phyloP scores from a whole-genome alignment of 2,797 vertebrate genomes.

The Caiman crocodilus region DNA sequence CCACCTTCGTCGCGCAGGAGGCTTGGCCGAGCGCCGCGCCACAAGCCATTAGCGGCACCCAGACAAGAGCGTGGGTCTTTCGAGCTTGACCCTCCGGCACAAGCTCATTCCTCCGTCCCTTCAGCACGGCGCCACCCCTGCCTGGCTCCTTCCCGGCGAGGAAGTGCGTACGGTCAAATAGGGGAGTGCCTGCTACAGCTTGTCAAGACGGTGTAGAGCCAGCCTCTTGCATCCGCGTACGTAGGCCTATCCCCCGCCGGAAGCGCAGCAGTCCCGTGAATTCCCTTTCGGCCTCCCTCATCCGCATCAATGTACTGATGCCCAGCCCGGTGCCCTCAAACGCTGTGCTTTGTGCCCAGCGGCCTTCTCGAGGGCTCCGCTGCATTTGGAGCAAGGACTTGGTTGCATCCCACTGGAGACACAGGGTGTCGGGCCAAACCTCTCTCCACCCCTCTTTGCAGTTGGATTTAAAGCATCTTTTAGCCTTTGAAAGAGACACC shows the following conservation, averaged over 20 bases:
- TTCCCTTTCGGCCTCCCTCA: neutral
- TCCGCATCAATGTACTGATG: no score
- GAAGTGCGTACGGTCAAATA: neutral
- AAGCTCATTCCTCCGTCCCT: neutral
- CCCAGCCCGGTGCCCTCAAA: no score
- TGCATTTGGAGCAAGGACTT: neutral
- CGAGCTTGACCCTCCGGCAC: neutral
- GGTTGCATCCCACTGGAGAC: neutral
- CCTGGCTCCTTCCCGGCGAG: neutral
- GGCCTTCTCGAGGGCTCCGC: neutral
- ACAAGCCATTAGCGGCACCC: neutral
- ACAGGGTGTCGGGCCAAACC: neutral
- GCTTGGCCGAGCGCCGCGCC: neutral
- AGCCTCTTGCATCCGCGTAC: no score
- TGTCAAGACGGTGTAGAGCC: no score
- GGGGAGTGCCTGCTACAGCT: no score
- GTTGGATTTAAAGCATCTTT: neutral
- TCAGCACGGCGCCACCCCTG: neutral
- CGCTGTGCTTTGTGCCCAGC: neutral
- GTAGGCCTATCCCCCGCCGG: no score
- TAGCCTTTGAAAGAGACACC: neutral
- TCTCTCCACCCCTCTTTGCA: rapidly evolving
- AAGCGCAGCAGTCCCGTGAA: neutral
- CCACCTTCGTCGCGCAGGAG: neutral
- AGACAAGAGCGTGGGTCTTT: neutral